A percentile compares a stretch with the other conserved stretches of the same genome.
These are phyloP conservation scores for Schizopygopsis pylzovi DNA, from an alignment of 2,797 vertebrate species.

Conservation along the genomic window DNA sequence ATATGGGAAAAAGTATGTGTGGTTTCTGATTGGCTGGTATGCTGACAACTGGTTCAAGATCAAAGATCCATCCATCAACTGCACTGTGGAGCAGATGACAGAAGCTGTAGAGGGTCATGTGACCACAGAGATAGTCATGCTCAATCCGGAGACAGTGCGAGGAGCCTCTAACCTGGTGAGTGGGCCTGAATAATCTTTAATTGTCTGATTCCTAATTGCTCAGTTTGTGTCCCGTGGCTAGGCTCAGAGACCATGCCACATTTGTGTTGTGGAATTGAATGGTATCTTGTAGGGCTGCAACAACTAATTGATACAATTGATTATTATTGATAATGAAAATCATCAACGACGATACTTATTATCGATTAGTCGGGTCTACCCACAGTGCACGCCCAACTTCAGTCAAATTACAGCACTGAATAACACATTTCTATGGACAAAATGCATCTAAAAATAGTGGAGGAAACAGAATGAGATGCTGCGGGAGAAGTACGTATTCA, in stretches of 20 bases:
- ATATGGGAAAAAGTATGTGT: conserved; percentile 94
- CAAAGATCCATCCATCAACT: conserved; percentile 94
- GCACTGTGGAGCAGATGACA: conserved; percentile 93
- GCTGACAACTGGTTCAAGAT: conserved; percentile 98
- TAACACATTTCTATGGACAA: too few species aligned
- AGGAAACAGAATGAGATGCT: too few species aligned
- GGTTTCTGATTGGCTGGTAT: conserved; percentile 98
- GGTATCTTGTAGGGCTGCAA: background rate
- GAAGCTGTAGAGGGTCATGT: conserved; percentile 95
- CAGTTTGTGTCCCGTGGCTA: background rate
- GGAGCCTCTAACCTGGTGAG: conserved; percentile 94
- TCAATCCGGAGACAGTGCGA: conserved; percentile 92
- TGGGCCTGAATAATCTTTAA: background rate
- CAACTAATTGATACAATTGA: too few species aligned
- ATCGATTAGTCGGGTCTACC: too few species aligned
- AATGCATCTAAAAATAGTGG: too few species aligned
- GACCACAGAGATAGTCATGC: conserved; percentile 97
- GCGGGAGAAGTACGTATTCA: too few species aligned
- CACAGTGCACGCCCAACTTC: too few species aligned
- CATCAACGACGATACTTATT: too few species aligned
- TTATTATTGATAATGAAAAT: too few species aligned
- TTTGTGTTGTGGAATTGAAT: background rate
- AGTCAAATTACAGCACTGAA: too few species aligned
- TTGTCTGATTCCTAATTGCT: background rate
- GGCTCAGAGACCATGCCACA: background rate